Base-by-base conservation (phyloP, 2,113 vertebrate genomes). In the Gymnarchus niloticus region DNA sequence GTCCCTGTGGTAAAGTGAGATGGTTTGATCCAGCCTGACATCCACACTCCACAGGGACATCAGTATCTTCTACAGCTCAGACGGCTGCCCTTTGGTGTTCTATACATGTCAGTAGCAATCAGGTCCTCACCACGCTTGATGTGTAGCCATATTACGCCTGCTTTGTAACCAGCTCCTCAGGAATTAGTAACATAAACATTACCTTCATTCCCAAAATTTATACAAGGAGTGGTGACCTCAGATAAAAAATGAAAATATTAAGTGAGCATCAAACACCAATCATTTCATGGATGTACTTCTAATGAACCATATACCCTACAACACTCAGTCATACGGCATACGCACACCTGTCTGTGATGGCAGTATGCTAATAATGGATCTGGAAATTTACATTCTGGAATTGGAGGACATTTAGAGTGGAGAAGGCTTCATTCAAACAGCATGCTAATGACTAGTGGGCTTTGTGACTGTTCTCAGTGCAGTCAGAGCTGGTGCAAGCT, bases 211-310 rank as follows among this genome's bases (percentile, higher is more conserved):
- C 52, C 21, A 56, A 41, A 69, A 77, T 2, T 23, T 6, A 51
- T 85, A 49, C 37, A 41, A 33, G 25, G 59, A 76, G 10, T 5
- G 48, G 56, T 21, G 82, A 48, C 37, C 41, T 7, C 52, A 48
- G 37, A 23, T n/a, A 48, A 1, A 61, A 48, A 9, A 49, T 7
- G 23, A 89, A 85, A 73, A 85, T 88, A 88, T 90, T 81, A 88
- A 84, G 49, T 49, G 10, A 46, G 83, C 57, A 56, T 1, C 25
- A 65, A 84, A 28, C n/a, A 33, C 57, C 14, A 61, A 51, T 28
- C 56, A 6, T n/a, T 7, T 52, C 10, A 51, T 54, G 49, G 44
- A 81, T 46, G 23, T 1, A n/a, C 21, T n/a, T n/a, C 2, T 65
- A 65, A 65, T 65, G n/a, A 65, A 65, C 14, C 59, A 25, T 2